Evolutionary conservation across 2,888 invertebrate genomes (phyloP).

Genomic region (Nomada ruficornis): DNA sequence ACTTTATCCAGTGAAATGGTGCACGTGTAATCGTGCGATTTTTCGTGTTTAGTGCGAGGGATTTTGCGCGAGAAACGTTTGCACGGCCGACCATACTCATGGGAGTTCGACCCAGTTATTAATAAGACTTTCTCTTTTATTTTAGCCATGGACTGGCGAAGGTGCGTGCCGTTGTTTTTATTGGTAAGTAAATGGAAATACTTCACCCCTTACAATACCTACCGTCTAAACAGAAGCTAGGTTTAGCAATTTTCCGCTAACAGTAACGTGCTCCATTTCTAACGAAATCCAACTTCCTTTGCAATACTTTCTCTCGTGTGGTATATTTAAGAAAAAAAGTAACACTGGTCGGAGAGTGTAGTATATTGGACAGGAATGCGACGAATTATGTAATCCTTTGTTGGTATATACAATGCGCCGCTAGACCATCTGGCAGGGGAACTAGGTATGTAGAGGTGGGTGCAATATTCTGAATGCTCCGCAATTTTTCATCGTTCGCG

Average conservation of each 20-base stretch:
- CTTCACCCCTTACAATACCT: too few relatives aligned
- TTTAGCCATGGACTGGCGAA: slow-evolving; percentile 83
- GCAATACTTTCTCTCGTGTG: slow-evolving; percentile 70
- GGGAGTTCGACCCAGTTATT: slow-evolving; percentile 79
- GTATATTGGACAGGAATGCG: slow-evolving; percentile 74
- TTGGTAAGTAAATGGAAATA: slow-evolving; percentile 75
- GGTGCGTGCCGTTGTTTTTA: slow-evolving; percentile 76
- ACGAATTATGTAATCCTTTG: slow-evolving; percentile 77
- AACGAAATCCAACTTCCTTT: neutral
- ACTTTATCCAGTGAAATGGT: slow-evolving; percentile 1
- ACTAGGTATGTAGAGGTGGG: slow-evolving; percentile 29
- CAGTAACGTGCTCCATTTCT: neutral
- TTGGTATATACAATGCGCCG: slow-evolving; percentile 66
- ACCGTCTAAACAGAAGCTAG: too few relatives aligned
- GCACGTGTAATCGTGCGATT: neutral
- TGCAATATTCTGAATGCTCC: slow-evolving; percentile 34
- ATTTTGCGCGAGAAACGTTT: slow-evolving; percentile 56
- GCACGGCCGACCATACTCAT: slow-evolving; percentile 66
- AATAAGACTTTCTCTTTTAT: slow-evolving; percentile 83
- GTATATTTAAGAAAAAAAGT: slow-evolving; percentile 55
- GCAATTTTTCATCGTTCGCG: slow-evolving; percentile 24
- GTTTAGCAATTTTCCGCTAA: neutral
- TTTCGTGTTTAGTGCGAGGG: slow-evolving; percentile 39
- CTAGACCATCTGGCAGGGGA: slow-evolving; percentile 45
- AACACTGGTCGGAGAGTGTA: slow-evolving; percentile 34